A percentile compares a stretch with the other conserved stretches of the same genome.
phyloP scores from a whole-genome alignment of 92 coral and sea anemone genomes.

The Zoanthus sansibaricus region DNA sequence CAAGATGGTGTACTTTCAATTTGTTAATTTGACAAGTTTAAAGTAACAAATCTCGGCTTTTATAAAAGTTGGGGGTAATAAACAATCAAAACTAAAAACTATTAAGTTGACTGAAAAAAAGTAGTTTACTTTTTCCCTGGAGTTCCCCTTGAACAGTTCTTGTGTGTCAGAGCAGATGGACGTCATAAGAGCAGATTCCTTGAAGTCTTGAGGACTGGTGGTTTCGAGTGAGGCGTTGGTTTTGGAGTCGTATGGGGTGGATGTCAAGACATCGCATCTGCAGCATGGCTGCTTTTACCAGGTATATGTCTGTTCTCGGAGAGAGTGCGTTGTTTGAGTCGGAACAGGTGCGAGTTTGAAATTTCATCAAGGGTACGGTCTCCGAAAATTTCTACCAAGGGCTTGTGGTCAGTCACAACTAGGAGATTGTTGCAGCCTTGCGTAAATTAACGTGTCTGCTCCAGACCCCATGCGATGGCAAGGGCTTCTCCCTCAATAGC shows the following conservation, averaged over 20 bases:
- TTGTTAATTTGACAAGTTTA: not conserved
- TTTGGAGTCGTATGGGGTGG: constrained; percentile 13
- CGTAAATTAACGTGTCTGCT: too few relatives aligned
- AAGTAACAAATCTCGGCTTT: not conserved
- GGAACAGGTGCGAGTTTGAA: constrained; percentile 42
- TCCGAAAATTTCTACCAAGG: constrained; percentile 35
- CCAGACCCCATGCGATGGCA: constrained; percentile 7
- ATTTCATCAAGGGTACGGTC: constrained; percentile 9
- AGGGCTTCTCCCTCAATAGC: not conserved
- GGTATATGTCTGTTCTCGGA: constrained; percentile 35
- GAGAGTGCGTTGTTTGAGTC: constrained; percentile 54
- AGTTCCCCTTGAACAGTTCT: constrained; percentile 13
- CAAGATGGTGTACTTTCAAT: constrained; percentile 1
- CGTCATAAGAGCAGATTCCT: constrained; percentile 13
- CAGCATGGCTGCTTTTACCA: not conserved
- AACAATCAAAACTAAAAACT: not conserved
- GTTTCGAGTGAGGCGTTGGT: not conserved
- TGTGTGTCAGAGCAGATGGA: constrained; percentile 25
- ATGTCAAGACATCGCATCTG: constrained; percentile 38
- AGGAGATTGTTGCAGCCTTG: constrained; percentile 23
- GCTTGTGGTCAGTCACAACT: not conserved
- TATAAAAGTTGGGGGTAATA: not conserved
- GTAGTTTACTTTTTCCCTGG: constrained; percentile 6
- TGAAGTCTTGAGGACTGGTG: constrained; percentile 2
- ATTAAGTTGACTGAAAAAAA: not conserved